phyloP scores from a whole-genome alignment of 2,797 vertebrate species.

The Morelia viridis region DNA sequence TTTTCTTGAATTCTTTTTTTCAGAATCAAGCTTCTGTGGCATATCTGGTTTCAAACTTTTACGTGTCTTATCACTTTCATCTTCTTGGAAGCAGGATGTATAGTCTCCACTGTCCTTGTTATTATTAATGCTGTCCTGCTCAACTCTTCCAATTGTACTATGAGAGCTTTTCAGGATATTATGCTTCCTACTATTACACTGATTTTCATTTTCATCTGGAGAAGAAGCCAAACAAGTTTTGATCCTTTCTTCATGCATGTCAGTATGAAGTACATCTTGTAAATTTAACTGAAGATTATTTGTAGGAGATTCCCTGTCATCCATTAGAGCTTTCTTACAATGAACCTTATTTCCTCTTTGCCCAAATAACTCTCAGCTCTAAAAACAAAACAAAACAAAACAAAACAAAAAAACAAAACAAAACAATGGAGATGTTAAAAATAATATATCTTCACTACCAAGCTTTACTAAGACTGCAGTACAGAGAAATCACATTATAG shows the following conservation, averaged over 20 bases:
- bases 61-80: constrained; percentile 43
- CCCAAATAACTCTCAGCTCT: constrained; percentile 69
- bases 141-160: constrained; percentile 62
- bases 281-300: constrained; percentile 65
- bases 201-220: constrained; percentile 80
- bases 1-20: constrained; percentile 65
- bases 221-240: constrained; percentile 60
- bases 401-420: constrained; percentile 50
- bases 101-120: constrained; percentile 67
- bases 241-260: constrained; percentile 51
- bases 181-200: constrained; percentile 55
- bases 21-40: constrained; percentile 53
- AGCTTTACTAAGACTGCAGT: background rate
- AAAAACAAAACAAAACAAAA: constrained; percentile 49
- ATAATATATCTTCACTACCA: background rate
- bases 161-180: constrained; percentile 54
- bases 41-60: constrained; percentile 39
- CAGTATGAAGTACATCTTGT: constrained; percentile 62
- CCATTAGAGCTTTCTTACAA: constrained; percentile 74
- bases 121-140: constrained; percentile 81
- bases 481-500: background rate
- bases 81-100: constrained; percentile 52
- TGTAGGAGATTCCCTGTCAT: constrained; percentile 70
- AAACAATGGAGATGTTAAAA: background rate
- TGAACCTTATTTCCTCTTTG: constrained; percentile 55